phyloP scores from a whole-genome alignment of 2,113 vertebrate species.

The Aleadryas rufinucha region DNA sequence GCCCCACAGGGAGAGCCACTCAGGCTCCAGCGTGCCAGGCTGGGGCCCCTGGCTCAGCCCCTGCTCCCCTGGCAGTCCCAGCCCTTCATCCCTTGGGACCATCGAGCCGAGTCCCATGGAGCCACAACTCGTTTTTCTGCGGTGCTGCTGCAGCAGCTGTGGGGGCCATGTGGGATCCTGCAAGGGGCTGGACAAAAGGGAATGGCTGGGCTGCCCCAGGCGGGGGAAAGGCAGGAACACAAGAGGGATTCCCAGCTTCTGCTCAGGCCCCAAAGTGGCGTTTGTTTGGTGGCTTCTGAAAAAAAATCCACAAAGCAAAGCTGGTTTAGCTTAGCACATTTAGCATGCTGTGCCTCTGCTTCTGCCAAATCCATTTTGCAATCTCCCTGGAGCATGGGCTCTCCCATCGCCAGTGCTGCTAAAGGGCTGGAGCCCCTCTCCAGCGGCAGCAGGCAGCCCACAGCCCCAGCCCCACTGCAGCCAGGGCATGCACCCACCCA shows the following conservation, averaged over 20 bases:
- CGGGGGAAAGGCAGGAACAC: neutral
- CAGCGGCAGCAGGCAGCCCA: fast-evolving
- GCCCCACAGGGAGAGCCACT: neutral
- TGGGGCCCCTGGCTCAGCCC: fast-evolving
- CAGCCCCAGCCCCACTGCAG: neutral
- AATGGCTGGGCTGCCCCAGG: neutral
- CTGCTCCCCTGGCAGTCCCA: neutral
- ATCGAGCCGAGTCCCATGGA: fast-evolving
- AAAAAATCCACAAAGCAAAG: neutral
- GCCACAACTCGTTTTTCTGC: fast-evolving
- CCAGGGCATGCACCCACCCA: fast-evolving
- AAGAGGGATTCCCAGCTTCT: neutral
- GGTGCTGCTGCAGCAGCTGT: fast-evolving
- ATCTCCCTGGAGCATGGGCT: neutral
- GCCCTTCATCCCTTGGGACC: neutral
- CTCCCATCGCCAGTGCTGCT: fast-evolving
- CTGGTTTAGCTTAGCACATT: neutral
- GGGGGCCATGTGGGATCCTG: neutral
- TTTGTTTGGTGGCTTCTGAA: neutral
- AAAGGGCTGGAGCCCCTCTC: neutral
- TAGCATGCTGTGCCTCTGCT: neutral
- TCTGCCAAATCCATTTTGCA: neutral
- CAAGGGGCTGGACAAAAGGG: fast-evolving
- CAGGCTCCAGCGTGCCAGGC: fast-evolving
- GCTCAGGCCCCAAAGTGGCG: neutral